Conservation (phyloP, 2,797 vertebrate genomes). For the Tapera naevia region DNA sequence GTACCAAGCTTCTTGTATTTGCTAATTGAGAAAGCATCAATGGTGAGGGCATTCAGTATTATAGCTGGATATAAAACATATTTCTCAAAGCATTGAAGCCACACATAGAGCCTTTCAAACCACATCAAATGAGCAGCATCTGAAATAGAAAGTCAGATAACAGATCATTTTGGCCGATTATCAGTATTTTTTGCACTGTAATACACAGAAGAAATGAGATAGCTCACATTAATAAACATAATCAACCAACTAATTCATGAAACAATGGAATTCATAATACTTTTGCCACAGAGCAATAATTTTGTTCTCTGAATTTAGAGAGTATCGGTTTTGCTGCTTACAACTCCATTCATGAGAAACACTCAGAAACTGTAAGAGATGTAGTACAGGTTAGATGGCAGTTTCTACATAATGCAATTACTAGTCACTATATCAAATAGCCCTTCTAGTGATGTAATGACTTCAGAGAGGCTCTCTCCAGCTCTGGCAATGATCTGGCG, state of each 20-base stretch:
- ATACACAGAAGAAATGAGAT: not conserved
- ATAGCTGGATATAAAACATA: slow-evolving; percentile 95
- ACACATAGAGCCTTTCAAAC: slow-evolving; percentile 96
- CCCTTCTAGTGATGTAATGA: not conserved
- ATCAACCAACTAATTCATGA: not conserved
- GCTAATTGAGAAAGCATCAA: slow-evolving; percentile 92
- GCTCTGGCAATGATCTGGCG: not conserved
- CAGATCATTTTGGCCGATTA: not conserved
- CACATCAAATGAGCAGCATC: slow-evolving; percentile 95
- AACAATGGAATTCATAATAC: not conserved
- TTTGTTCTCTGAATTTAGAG: not conserved
- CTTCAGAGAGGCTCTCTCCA: not conserved
- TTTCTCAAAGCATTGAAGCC: slow-evolving; percentile 96
- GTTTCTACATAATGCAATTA: not conserved
- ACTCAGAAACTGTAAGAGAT: not conserved
- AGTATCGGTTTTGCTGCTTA: not conserved
- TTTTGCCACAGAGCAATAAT: not conserved
- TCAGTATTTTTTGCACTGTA: not conserved
- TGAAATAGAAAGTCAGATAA: slow-evolving; percentile 75
- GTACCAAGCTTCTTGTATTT: slow-evolving; percentile 91
- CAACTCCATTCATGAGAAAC: not conserved
- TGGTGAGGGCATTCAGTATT: slow-evolving; percentile 92
- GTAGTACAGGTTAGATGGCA: not conserved
- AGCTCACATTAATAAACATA: not conserved
- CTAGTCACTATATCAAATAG: not conserved